Percentiles rank a stretch among this genome's conserved stretches.
Conservation (phyloP, 2,888 invertebrate species). For the Mellilla xanthometata region DNA sequence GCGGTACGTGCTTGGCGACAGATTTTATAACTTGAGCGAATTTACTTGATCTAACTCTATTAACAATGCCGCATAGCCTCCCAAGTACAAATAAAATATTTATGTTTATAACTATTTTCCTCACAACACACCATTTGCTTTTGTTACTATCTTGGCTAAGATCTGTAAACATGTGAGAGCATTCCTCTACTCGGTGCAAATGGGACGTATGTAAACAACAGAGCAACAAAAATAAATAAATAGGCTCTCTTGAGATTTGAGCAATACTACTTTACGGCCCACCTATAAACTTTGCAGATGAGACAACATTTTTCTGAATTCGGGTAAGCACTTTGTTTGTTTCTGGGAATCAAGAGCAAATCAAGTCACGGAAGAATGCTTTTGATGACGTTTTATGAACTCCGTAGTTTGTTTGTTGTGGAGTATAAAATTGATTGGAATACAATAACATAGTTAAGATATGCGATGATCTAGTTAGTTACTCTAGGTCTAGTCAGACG, state of each 20-base stretch:
- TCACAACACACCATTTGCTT: conserved; percentile 49
- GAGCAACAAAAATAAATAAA: conserved; percentile 33
- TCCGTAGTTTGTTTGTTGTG: no score
- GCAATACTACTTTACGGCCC: conserved; percentile 8
- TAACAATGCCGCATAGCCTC: conserved; percentile 45
- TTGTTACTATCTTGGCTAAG: conserved; percentile 58
- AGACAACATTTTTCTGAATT: conserved; percentile 1
- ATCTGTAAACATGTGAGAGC: conserved; percentile 43
- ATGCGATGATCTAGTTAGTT: no score
- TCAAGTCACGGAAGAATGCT: background rate
- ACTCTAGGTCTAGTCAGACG: no score
- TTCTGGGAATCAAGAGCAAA: background rate
- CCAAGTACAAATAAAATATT: conserved; percentile 62
- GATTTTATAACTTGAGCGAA: no score
- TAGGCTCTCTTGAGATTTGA: conserved; percentile 4
- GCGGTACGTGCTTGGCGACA: no score
- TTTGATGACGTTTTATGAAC: background rate
- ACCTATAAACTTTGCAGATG: conserved; percentile 4
- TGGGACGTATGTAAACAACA: conserved; percentile 32
- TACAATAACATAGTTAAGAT: no score
- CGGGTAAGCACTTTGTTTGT: conserved; percentile 3
- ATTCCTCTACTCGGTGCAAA: conserved; percentile 46
- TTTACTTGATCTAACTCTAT: no score
- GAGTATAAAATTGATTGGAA: no score
- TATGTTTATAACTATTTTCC: no score